These are phyloP conservation scores for Momotus momota DNA, from an alignment of 2,797 vertebrate species.

Conservation along the genomic window DNA sequence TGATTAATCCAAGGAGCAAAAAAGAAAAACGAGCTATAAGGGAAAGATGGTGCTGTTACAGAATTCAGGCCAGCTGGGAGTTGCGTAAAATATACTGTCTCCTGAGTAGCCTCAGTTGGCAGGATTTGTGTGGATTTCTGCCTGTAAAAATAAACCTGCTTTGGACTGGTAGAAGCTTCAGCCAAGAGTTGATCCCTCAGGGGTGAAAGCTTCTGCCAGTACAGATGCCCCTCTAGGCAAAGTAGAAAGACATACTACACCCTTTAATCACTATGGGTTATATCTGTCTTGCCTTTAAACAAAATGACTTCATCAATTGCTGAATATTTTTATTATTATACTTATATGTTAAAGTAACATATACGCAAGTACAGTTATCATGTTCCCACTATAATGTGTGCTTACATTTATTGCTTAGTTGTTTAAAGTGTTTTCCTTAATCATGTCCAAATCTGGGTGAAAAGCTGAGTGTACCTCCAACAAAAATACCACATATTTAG, in stretches of 20 bases:
- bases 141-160: background rate
- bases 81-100: conserved; percentile 9
- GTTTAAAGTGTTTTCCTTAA: background rate
- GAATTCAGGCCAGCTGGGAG: background rate
- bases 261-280: background rate
- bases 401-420: background rate
- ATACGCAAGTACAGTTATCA: background rate
- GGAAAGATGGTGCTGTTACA: background rate
- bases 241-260: background rate
- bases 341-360: background rate
- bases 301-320: background rate
- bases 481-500: background rate
- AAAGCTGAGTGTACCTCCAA: background rate
- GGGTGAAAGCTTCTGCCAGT: background rate
- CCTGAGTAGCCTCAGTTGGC: background rate
- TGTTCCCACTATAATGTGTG: background rate
- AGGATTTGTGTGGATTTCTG: background rate
- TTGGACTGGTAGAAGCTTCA: background rate
- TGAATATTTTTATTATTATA: background rate
- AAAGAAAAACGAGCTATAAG: background rate
- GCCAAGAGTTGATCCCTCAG: background rate
- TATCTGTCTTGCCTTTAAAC: background rate
- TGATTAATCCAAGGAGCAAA: background rate
- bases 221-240: background rate
- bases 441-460: background rate